Evolutionary conservation across 2,888 invertebrate genomes (phyloP).

Genomic region (Fragum sueziense): DNA sequence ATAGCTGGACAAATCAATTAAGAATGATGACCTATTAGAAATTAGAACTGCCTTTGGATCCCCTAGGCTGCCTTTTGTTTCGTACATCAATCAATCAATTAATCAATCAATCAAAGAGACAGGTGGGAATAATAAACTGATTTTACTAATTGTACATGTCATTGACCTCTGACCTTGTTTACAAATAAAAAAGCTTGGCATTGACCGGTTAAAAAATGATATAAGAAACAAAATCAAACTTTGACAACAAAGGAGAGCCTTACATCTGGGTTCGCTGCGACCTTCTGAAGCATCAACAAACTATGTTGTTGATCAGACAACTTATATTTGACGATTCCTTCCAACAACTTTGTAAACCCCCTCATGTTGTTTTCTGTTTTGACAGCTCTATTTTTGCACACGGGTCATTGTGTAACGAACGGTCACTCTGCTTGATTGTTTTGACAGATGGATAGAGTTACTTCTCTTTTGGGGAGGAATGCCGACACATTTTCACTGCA

Average conservation of each 20-base stretch:
- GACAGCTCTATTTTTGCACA: not conserved
- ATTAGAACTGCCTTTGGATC: too few relatives aligned
- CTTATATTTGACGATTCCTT: slow-evolving; percentile 54
- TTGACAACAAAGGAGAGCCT: not conserved
- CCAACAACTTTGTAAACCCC: slow-evolving; percentile 52
- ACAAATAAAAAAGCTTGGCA: not conserved
- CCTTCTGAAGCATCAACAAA: slow-evolving; percentile 34
- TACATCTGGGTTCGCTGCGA: slow-evolving; percentile 40
- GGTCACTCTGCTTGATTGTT: too few relatives aligned
- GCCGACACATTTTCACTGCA: too few relatives aligned
- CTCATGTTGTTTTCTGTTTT: slow-evolving; percentile 32
- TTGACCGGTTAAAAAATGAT: not conserved
- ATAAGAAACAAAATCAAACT: not conserved
- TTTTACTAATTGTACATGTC: not conserved
- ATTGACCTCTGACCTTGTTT: not conserved
- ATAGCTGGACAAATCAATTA: too few relatives aligned
- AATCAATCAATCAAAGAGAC: too few relatives aligned
- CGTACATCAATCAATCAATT: too few relatives aligned
- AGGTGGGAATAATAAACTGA: too few relatives aligned
- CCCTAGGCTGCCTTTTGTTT: too few relatives aligned
- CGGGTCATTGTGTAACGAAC: not conserved
- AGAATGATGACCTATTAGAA: too few relatives aligned
- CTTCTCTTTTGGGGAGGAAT: too few relatives aligned
- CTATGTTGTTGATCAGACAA: slow-evolving; percentile 41
- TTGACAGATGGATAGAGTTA: too few relatives aligned